phyloP scores from a whole-genome alignment of 30 jellyfish, hydroid and myxozoan genomes.

The Cassiopea andromeda region DNA sequence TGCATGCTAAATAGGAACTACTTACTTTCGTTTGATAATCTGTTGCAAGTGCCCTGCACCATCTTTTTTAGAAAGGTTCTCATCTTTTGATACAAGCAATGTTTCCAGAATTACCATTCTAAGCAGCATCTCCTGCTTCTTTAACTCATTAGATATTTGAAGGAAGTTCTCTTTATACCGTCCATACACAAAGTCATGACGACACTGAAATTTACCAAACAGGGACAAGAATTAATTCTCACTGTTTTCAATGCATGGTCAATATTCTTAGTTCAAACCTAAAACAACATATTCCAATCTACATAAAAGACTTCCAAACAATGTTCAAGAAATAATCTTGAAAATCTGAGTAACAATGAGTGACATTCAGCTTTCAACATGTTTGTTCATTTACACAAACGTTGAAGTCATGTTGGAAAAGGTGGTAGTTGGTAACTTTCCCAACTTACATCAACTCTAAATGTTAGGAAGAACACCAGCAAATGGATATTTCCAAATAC shows the following conservation, averaged over 20 bases:
- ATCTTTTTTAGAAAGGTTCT: slow-evolving; percentile 25
- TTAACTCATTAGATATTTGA: slow-evolving; percentile 22
- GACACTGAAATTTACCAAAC: slow-evolving; percentile 37
- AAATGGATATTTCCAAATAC: too few relatives aligned
- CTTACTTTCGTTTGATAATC: slow-evolving; percentile 33
- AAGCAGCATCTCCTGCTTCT: slow-evolving; percentile 55
- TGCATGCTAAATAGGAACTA: not conserved
- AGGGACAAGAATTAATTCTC: not conserved
- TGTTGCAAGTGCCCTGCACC: slow-evolving; percentile 43
- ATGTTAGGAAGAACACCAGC: too few relatives aligned
- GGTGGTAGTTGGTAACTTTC: too few relatives aligned
- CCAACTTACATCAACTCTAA: too few relatives aligned
- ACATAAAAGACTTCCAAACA: too few relatives aligned
- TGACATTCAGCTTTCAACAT: too few relatives aligned
- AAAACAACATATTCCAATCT: too few relatives aligned
- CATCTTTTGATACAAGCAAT: slow-evolving; percentile 54
- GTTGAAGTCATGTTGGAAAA: too few relatives aligned
- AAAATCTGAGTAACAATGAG: too few relatives aligned
- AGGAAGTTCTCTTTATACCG: slow-evolving; percentile 37
- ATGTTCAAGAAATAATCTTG: too few relatives aligned
- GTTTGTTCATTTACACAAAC: too few relatives aligned
- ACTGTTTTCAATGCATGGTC: not conserved
- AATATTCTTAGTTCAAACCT: too few relatives aligned
- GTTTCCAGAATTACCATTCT: slow-evolving; percentile 67
- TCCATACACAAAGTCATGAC: slow-evolving; percentile 73